Conservation (phyloP, 2,797 vertebrate genomes). For the Alosa sapidissima region DNA sequence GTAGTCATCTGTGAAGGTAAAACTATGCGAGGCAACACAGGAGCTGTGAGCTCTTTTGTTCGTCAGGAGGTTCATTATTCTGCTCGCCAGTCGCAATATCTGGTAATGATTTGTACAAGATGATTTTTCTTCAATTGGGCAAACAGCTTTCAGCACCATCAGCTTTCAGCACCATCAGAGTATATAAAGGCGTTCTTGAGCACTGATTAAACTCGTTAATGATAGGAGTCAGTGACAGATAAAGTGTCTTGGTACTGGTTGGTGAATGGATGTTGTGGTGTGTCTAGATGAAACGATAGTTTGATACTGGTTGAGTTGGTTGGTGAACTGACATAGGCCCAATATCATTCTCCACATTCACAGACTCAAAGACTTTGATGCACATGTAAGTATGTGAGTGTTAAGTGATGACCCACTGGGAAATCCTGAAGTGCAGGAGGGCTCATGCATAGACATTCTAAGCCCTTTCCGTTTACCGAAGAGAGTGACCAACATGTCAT, state of each 20-base stretch:
- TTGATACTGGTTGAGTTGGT: not conserved
- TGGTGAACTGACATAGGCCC: not conserved
- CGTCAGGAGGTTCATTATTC: not conserved
- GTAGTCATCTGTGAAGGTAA: constrained; percentile 17
- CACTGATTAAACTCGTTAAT: not conserved
- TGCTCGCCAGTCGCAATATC: not conserved
- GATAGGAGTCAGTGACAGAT: not conserved
- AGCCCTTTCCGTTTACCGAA: too few relatives aligned
- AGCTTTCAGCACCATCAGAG: too few relatives aligned
- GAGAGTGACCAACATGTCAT: too few relatives aligned
- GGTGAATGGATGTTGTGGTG: not conserved
- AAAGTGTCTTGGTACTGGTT: not conserved
- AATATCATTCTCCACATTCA: too few relatives aligned
- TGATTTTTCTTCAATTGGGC: not conserved
- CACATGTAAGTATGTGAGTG: too few relatives aligned
- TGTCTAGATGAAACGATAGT: not conserved
- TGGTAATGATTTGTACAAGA: not conserved
- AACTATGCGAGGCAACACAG: not conserved
- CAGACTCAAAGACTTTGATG: too few relatives aligned
- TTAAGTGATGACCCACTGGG: too few relatives aligned
- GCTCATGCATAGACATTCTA: too few relatives aligned
- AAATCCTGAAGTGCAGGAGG: too few relatives aligned
- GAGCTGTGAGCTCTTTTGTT: not conserved
- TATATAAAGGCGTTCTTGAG: not conserved
- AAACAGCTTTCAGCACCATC: constrained; percentile 3